Conservation (phyloP, 2,113 vertebrate genomes). For the Mola mola region DNA sequence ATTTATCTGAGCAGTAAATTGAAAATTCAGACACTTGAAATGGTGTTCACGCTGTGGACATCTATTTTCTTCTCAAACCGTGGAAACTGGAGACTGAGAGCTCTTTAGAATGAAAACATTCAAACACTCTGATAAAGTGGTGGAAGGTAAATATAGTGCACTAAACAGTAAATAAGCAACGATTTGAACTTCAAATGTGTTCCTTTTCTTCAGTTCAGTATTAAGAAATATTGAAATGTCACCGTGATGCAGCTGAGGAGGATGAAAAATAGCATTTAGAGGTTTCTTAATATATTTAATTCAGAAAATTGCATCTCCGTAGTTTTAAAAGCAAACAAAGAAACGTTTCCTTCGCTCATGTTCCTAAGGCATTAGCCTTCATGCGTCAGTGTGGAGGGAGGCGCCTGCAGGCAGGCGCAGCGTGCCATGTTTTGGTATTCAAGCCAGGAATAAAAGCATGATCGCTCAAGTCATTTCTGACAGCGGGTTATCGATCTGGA, state of each 20-base stretch:
- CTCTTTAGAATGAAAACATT: no score
- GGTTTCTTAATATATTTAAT: neutral
- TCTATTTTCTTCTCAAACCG: no score
- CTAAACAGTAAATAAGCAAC: no score
- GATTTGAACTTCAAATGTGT: no score
- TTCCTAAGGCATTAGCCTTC: conserved; percentile 1
- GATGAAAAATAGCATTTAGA: neutral
- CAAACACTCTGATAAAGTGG: no score
- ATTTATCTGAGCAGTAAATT: no score
- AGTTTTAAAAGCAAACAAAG: neutral
- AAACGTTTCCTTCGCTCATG: neutral
- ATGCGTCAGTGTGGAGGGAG: neutral
- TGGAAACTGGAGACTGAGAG: no score
- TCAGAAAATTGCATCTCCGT: neutral
- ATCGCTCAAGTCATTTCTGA: conserved; percentile 63
- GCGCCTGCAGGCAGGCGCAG: neutral
- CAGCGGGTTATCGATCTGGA: conserved; percentile 62
- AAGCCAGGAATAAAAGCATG: conserved; percentile 25
- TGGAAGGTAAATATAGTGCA: no score
- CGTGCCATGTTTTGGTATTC: conserved; percentile 50
- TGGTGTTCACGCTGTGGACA: no score
- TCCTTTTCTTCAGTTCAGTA: neutral
- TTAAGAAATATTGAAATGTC: neutral
- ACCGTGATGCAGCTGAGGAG: neutral
- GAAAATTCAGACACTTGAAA: no score